Conservation (phyloP, 2,888 invertebrate genomes). For the Bellardia bayeri region DNA sequence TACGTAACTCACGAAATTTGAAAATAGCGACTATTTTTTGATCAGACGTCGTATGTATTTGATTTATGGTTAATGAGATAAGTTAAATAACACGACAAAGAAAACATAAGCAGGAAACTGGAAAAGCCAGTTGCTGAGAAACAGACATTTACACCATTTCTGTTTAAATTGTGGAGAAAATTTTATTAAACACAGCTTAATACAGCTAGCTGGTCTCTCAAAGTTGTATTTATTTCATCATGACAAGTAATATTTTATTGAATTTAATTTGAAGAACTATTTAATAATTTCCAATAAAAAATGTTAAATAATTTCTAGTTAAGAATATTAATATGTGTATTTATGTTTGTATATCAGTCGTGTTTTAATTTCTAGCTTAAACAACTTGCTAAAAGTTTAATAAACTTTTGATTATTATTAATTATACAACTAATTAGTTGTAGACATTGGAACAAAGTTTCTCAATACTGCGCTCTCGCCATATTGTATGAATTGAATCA, state of each 20-base stretch:
- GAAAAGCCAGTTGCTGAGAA: background rate
- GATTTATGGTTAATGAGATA: constrained; percentile 27
- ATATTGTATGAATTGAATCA: background rate
- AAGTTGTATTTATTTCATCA: no score
- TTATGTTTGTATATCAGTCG: background rate
- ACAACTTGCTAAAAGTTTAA: constrained; percentile 32
- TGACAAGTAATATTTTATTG: background rate
- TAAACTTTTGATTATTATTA: constrained; percentile 38
- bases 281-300: background rate
- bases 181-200: no score
- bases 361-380: background rate
- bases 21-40: no score
- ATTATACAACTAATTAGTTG: constrained; percentile 12
- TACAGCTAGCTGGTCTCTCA: no score
- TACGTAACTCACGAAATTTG: no score
- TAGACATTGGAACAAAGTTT: constrained; percentile 28
- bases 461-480: background rate
- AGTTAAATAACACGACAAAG: constrained; percentile 14
- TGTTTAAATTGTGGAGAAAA: background rate
- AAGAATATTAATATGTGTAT: no score
- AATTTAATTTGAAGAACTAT: background rate
- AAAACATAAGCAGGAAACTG: background rate
- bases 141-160: background rate
- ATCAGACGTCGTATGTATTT: constrained; percentile 12
- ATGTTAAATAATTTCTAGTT: no score